Evolutionary conservation across 2,888 invertebrate species (phyloP).

Genomic region (Drosophila tanythrix): DNA sequence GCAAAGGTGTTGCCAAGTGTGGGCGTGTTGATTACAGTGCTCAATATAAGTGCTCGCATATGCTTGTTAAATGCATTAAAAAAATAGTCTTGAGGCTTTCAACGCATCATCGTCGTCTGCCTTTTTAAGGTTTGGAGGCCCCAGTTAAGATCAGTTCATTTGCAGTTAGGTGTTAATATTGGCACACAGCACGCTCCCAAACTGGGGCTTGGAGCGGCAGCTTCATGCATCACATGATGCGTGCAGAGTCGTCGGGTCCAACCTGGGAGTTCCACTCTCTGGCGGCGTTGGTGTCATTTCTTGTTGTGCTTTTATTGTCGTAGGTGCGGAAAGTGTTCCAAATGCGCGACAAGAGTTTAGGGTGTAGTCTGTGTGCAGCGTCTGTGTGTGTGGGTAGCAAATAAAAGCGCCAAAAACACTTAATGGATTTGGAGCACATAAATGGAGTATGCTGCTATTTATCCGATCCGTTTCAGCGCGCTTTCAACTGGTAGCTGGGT

Average conservation of each 20-base stretch:
- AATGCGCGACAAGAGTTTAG: slow-evolving; percentile 64
- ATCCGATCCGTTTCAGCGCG: slow-evolving; percentile 28
- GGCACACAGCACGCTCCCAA: slow-evolving; percentile 55
- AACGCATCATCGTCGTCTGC: slow-evolving; percentile 47
- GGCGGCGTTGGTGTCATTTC: slow-evolving; percentile 64
- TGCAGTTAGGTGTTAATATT: slow-evolving; percentile 73
- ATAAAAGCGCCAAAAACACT: slow-evolving; percentile 73
- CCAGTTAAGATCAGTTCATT: slow-evolving; percentile 46
- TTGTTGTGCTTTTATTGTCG: slow-evolving; percentile 44
- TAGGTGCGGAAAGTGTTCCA: slow-evolving; percentile 80
- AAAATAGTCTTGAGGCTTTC: slow-evolving; percentile 46
- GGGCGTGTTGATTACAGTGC: slow-evolving; percentile 70
- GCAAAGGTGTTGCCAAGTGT: slow-evolving; percentile 50
- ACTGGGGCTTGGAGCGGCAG: slow-evolving; percentile 50
- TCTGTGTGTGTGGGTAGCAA: slow-evolving; percentile 72
- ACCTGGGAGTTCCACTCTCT: slow-evolving; percentile 71
- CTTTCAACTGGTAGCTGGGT: slow-evolving; percentile 70
- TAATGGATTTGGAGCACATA: slow-evolving; percentile 79
- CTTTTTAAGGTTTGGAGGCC: slow-evolving; percentile 18
- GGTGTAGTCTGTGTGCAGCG: slow-evolving; percentile 59
- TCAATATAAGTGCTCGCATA: slow-evolving; percentile 45
- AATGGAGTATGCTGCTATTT: slow-evolving; percentile 58
- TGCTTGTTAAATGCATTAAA: slow-evolving; percentile 72
- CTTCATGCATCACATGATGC: slow-evolving; percentile 45
- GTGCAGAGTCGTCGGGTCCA: slow-evolving; percentile 36